A percentile compares a stretch with the other conserved stretches of the same genome.
phyloP scores from a whole-genome alignment of 2,888 invertebrate genomes.

The Brenthis hecate region DNA sequence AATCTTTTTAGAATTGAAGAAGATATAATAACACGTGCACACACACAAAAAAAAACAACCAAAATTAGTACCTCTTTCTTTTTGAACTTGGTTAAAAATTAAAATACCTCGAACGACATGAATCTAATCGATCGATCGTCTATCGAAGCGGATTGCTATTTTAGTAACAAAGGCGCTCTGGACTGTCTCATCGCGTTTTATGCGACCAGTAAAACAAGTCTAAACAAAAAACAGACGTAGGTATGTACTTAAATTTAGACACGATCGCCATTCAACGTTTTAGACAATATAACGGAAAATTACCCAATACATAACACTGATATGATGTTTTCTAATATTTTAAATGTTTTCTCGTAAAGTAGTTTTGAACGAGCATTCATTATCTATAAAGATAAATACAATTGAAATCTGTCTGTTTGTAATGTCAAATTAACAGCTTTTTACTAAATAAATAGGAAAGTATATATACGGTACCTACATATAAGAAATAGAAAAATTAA shows the following conservation, averaged over 20 bases:
- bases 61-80: no score
- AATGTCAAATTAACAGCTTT: no score
- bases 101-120: constrained; percentile 25
- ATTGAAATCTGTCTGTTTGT: no score
- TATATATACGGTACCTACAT: no score
- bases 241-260: constrained; percentile 39
- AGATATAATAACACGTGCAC: no score
- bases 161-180: constrained; percentile 50
- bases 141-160: constrained; percentile 41
- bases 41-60: no score
- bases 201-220: constrained; percentile 45
- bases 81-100: neutral
- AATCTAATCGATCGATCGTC: constrained; percentile 34
- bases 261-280: constrained; percentile 25
- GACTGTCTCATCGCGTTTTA: constrained; percentile 50
- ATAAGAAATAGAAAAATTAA: no score
- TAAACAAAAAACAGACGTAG: constrained; percentile 44
- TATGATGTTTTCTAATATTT: neutral
- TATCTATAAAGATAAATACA: no score
- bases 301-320: constrained; percentile 8
- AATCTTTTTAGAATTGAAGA: no score
- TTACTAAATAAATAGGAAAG: no score
- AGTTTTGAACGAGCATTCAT: no score
- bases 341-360: neutral
- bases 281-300: constrained; percentile 12